Evolutionary conservation across 2,113 vertebrate species (phyloP).

Genomic region (Pollachius pollachius): DNA sequence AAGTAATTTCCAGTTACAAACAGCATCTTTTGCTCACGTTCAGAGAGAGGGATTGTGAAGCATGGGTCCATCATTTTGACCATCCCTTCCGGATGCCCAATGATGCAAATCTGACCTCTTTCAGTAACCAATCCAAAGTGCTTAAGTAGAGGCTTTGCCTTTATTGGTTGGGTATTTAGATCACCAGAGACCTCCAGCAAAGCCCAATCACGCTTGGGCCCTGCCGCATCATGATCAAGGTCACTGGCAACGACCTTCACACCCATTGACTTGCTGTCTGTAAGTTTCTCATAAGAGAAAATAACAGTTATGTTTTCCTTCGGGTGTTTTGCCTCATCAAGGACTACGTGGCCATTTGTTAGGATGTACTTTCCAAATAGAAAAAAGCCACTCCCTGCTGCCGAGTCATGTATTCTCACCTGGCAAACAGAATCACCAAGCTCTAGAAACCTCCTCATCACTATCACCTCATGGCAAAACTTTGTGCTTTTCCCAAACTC

Average conservation of each 20-base stretch:
- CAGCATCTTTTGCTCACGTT: accelerated
- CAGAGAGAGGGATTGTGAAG: constrained; percentile 25
- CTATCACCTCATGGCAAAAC: neutral
- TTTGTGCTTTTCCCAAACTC: constrained; percentile 5
- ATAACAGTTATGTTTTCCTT: constrained; percentile 7
- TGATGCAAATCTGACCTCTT: constrained; percentile 43
- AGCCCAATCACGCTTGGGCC: constrained; percentile 31
- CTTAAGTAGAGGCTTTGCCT: neutral
- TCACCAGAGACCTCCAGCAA: constrained; percentile 5
- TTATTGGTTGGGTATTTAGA: no score
- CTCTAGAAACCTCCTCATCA: neutral
- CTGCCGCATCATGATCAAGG: no score
- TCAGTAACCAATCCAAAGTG: neutral
- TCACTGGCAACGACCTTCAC: no score
- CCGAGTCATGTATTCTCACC: neutral
- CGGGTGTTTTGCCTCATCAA: accelerated
- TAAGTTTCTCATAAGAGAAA: constrained; percentile 39
- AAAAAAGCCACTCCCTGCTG: neutral
- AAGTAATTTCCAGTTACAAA: neutral
- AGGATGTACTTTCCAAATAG: constrained; percentile 12
- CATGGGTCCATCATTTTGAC: constrained; percentile 52
- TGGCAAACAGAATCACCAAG: constrained; percentile 7
- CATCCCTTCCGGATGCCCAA: constrained; percentile 48
- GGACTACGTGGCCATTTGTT: constrained; percentile 6
- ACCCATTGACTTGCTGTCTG: neutral